These are phyloP conservation scores for Heterodera filipjevi DNA, from an alignment of 2,888 invertebrate species.

Conservation along the genomic window DNA sequence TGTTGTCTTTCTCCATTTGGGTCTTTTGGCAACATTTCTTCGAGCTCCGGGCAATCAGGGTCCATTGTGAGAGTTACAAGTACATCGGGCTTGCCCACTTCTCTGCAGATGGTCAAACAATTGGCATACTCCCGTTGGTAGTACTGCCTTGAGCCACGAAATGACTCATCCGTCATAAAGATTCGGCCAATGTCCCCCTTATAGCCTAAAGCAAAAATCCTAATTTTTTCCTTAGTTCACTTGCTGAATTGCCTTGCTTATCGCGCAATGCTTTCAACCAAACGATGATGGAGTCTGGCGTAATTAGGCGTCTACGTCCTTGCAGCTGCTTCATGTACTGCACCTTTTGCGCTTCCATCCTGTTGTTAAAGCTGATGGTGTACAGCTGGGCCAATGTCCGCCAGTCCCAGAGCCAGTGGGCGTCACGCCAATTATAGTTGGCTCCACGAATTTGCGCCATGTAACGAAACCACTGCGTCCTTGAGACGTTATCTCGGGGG, in stretches of 20 bases:
- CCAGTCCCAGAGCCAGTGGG: slow-evolving; percentile 15
- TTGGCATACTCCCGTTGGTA: slow-evolving; percentile 13
- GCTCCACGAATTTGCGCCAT: neutral
- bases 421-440: neutral
- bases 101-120: slow-evolving; percentile 9
- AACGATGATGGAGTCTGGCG: neutral
- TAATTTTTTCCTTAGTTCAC: too few species aligned
- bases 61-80: neutral
- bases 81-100: neutral
- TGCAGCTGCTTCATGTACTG: neutral
- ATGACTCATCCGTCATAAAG: slow-evolving; percentile 8
- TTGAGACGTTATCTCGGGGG: neutral
- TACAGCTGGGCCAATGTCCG: slow-evolving; percentile 14
- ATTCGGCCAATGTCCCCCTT: neutral
- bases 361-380: slow-evolving; percentile 14
- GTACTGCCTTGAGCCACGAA: slow-evolving; percentile 5
- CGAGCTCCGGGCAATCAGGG: neutral
- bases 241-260: neutral
- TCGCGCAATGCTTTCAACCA: neutral
- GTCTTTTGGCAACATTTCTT: neutral
- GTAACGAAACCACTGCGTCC: slow-evolving; percentile 9
- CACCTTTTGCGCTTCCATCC: slow-evolving; percentile 21
- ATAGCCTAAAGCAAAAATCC: neutral
- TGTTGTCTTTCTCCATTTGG: neutral
- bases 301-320: neutral